Conservation (phyloP, 2,113 vertebrate species). For the Etia nguti region DNA sequence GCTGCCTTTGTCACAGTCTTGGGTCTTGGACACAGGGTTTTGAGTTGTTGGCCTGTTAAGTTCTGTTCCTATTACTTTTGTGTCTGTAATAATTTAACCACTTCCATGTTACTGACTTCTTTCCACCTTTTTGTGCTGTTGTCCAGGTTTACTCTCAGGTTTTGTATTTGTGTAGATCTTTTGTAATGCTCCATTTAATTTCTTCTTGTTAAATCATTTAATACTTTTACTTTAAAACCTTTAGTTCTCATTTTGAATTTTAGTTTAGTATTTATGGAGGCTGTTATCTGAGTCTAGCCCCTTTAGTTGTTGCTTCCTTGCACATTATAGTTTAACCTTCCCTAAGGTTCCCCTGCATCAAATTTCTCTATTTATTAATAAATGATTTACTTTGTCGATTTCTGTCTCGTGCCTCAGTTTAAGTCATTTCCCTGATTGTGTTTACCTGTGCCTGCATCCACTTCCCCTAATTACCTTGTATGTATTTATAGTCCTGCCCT, state of each 20-base stretch:
- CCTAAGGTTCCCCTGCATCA: neutral
- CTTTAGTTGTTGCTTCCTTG: neutral
- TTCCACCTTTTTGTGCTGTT: neutral
- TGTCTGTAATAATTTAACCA: neutral
- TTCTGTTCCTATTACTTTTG: neutral
- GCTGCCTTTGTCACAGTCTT: neutral
- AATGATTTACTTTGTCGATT: neutral
- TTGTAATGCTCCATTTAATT: too few relatives aligned
- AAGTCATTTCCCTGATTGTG: neutral
- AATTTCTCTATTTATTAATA: neutral
- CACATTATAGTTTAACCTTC: neutral
- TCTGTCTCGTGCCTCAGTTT: neutral
- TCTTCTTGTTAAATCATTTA: neutral
- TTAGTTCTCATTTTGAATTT: too few relatives aligned
- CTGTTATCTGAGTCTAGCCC: neutral
- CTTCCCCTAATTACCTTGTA: neutral
- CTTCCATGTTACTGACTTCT: neutral
- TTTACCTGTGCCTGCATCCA: neutral
- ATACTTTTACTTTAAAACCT: too few relatives aligned
- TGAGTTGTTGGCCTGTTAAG: neutral
- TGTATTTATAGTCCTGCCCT: neutral
- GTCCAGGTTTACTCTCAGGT: neutral
- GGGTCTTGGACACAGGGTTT: neutral
- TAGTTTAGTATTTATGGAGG: neutral
- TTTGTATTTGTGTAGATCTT: neutral